Evolutionary conservation across 2,113 vertebrate genomes (phyloP).

Genomic region (Sphaerodactylus townsendi): DNA sequence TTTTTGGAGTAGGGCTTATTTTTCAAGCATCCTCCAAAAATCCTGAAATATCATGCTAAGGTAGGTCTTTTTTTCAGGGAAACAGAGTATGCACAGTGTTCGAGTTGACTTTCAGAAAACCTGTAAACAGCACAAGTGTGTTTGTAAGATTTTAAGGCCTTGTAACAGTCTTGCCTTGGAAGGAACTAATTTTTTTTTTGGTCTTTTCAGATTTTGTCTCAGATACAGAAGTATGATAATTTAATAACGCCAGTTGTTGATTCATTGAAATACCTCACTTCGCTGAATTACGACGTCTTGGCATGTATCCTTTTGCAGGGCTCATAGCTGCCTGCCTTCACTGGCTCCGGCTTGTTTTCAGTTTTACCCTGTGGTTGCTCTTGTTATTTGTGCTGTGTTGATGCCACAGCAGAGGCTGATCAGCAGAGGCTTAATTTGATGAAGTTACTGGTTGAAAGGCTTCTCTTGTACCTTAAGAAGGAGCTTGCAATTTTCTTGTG

Average conservation of each 20-base stretch:
- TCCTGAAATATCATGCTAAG: too few relatives aligned
- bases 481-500: too few relatives aligned
- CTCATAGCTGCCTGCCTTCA: neutral
- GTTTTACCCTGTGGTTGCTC: neutral
- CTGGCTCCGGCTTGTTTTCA: neutral
- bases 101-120: neutral
- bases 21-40: too few relatives aligned
- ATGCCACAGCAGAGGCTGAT: neutral
- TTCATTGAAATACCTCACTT: slow-evolving; percentile 99
- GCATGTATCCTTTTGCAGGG: slow-evolving; percentile 93
- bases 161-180: too few relatives aligned
- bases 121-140: neutral
- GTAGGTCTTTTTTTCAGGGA: too few relatives aligned
- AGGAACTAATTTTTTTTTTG: slow-evolving; percentile 14
- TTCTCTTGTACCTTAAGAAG: neutral
- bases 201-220: slow-evolving; percentile 89
- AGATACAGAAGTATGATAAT: slow-evolving; percentile 99
- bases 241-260: slow-evolving; percentile 97
- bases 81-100: neutral
- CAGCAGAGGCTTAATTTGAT: neutral
- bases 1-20: too few relatives aligned
- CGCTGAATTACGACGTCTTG: slow-evolving; percentile 95
- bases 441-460: neutral
- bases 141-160: neutral
- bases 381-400: neutral